Percentiles rank a stretch among this genome's conserved stretches.
Conservation (phyloP, 2,113 vertebrate genomes). For the Pagrus major region DNA sequence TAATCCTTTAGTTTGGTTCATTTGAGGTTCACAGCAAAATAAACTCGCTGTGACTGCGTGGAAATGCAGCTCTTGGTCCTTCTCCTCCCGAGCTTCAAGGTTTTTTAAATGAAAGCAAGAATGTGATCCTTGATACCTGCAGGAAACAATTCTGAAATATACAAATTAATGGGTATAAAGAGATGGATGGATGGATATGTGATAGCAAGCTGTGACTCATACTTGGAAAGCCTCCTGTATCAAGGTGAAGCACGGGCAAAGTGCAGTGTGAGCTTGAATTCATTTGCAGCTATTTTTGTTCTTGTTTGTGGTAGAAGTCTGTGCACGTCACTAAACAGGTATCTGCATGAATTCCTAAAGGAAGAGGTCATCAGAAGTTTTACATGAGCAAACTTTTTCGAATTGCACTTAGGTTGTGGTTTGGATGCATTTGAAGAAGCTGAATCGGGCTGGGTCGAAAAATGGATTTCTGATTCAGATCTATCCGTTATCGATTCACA, state of each 20-base stretch:
- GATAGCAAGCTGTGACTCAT: conserved; percentile 2
- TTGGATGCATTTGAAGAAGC: not conserved
- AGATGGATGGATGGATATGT: not conserved
- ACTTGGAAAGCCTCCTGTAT: not conserved
- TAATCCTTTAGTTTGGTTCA: conserved; percentile 27
- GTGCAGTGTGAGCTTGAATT: not conserved
- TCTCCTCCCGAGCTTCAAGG: not conserved
- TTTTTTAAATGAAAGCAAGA: not conserved
- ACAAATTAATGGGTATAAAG: not conserved
- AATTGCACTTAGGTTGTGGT: not conserved
- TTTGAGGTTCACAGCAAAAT: not conserved
- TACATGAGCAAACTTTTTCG: not conserved
- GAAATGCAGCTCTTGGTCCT: not conserved
- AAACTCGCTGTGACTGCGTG: not conserved
- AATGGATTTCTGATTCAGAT: too few relatives aligned
- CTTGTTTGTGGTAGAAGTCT: not conserved
- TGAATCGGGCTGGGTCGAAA: too few relatives aligned
- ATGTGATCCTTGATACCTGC: not conserved
- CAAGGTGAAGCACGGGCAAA: not conserved
- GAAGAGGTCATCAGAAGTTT: not conserved
- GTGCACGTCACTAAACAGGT: not conserved
- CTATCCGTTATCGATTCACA: too few relatives aligned
- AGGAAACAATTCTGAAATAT: not conserved
- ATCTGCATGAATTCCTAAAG: not conserved
- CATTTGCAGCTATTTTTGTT: not conserved